These are phyloP conservation scores for Saxidomus purpurata DNA, from an alignment of 1,140 invertebrate species.

Conservation along the genomic window DNA sequence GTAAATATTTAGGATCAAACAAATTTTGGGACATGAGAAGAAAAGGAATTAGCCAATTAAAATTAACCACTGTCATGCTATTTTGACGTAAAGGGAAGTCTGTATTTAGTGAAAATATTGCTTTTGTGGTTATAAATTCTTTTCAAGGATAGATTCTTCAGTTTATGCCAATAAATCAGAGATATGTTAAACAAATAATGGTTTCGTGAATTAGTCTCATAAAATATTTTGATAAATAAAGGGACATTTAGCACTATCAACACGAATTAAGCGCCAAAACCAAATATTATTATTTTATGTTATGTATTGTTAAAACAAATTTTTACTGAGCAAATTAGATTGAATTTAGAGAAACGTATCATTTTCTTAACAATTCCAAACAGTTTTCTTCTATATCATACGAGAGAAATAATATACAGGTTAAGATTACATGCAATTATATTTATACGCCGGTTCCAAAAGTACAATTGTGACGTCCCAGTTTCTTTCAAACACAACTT, in stretches of 20 bases:
- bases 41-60: slow-evolving; percentile 1
- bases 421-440: no score
- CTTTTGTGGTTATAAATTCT: not conserved
- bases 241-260: not conserved
- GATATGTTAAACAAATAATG: not conserved
- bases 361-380: no score
- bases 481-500: not conserved
- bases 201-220: not conserved
- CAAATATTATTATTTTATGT: not conserved
- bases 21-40: not conserved
- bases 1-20: not conserved
- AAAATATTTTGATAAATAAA: not conserved
- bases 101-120: not conserved
- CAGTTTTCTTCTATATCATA: no score
- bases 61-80: not conserved
- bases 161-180: not conserved
- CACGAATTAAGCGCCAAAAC: not conserved
- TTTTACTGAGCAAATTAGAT: no score
- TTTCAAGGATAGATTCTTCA: not conserved
- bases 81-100: not conserved
- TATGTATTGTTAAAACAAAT: no score
- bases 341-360: no score
- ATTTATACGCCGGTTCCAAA: no score
- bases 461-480: not conserved
- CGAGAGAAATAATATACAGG: no score